Evolutionary conservation across 2,797 vertebrate genomes (phyloP), one percentile per base, ranked within the genome.

Genomic region (Sphaeramia orbicularis): DNA sequence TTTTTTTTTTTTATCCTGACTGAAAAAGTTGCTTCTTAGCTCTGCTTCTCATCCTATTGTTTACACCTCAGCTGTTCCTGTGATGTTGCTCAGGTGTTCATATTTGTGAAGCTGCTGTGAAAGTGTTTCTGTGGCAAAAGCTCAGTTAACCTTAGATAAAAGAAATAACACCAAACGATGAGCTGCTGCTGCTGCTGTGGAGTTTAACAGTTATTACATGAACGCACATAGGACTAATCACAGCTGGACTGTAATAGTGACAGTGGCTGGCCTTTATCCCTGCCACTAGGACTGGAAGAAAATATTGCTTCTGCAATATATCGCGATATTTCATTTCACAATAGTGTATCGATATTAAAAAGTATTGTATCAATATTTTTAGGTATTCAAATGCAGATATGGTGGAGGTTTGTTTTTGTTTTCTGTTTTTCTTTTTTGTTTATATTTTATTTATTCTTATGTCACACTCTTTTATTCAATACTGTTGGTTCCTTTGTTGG

Each of bases 171-270:
- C 30, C 16, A 37, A 57, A 49, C 35, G 13, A 37, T 42, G 60
- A 74, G 43, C 56, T 10, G 58, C 48, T 74, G 21, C 44, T 52
- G 21, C 44, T 52, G 55, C n/a, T 47, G 55, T 13, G 27, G n/a
- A n/a, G n/a, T 56, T 36, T 51, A 16, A 10, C 48, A 8, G 19
- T 37, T 52, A 54, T 78, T 52, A 64, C 62, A 57, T 74, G 27
- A 64, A 51, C 19, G 37, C 54, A 76, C 63, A 21, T 19, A 67
- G 64, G 71, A 76, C 72, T 69, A 75, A 76, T 81, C 81, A 69
- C 71, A 80, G 69, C 76, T 79, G 71, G 62, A 73, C 72, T 50
- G 67, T 77, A 76, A 86, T 35, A 71, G 81, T 84, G 63, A 76
- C 68, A 65, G 61, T 69, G 64, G 54, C 71, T 60, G 64, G 73